phyloP scores from a whole-genome alignment of 2,888 invertebrate genomes.

The Calameuta filiformis region DNA sequence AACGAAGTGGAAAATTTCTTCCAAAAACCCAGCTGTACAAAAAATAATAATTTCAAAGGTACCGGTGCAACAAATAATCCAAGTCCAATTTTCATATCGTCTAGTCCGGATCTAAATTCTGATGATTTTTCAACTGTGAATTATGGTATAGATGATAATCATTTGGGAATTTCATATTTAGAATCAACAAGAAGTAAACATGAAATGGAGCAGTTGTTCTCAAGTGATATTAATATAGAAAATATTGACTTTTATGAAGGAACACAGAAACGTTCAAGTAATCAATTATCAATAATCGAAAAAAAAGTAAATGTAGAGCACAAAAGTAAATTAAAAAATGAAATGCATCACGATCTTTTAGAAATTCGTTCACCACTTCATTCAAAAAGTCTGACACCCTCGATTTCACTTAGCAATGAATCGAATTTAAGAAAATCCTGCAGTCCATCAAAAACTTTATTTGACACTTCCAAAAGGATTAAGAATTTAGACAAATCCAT shows the following conservation, averaged over 20 bases:
- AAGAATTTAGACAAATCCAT: neutral
- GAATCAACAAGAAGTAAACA: neutral
- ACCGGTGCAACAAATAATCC: slow-evolving; percentile 1
- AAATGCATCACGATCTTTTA: neutral
- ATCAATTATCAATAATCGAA: neutral
- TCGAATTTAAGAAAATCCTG: neutral
- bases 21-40: neutral
- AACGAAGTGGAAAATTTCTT: neutral
- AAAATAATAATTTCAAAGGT: neutral
- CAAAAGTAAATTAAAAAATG: neutral
- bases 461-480: neutral
- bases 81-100: slow-evolving; percentile 35
- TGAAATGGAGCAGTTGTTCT: neutral
- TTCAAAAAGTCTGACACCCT: neutral
- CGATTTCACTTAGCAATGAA: neutral
- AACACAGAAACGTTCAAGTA: neutral
- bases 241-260: neutral
- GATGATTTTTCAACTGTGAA: slow-evolving; percentile 7
- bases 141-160: neutral
- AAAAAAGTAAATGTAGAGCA: neutral
- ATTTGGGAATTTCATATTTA: neutral
- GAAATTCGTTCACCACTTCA: neutral
- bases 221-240: neutral
- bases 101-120: slow-evolving; percentile 27
- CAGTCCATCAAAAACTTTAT: slow-evolving; percentile 12